Base-by-base conservation (phyloP, 2,888 invertebrate species). In the Nycteola revayana region DNA sequence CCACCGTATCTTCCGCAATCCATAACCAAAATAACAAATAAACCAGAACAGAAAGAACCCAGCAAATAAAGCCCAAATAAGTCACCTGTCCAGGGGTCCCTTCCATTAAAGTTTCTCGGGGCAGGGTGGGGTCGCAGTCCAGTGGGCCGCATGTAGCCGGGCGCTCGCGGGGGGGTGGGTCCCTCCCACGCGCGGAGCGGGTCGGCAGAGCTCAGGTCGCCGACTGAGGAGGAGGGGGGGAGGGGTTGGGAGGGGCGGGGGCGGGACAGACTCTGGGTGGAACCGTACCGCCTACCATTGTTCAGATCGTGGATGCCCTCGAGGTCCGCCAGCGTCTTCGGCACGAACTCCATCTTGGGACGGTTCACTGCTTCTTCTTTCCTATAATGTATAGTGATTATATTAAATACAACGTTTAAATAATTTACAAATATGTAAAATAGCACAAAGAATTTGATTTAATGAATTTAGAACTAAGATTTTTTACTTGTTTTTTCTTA, bases 281-380 rank as follows among this genome's bases (percentile, higher is more conserved):
- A 88, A 75, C 88, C 87, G 81, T 83, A 89, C 76, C 80, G 82
- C 91, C 90, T 91, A 91, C 91, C 91, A 77, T 91, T 87, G 84
- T 89, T 92, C 87, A 93, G 91, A 84, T 95, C 94, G 69, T 92
- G 89, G 68, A 92, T 75, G 67, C 91, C 92, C 76, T 95, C 96
- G 83, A 97, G 92, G 86, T 97, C 97, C 46, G 94, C 92, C 66
- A 97, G 90, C 42, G 96, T 95, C 91, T 97, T 97, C 66, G 97
- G 97, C 66, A 95, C 93, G 83, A 97, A 98, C 86, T 97, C 96
- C 84, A 93, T 72, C 90, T 96, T 96, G 57, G 97, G 97, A 87
- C 96, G 94, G 88, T 91, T 93, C 58, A 94, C 94, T 42, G 97
- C 96, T 80, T 97, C 97, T 66, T 96, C 94, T 87, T 95, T 95